phyloP scores from a whole-genome alignment of 2,888 invertebrate genomes.

The Julus scanicus region DNA sequence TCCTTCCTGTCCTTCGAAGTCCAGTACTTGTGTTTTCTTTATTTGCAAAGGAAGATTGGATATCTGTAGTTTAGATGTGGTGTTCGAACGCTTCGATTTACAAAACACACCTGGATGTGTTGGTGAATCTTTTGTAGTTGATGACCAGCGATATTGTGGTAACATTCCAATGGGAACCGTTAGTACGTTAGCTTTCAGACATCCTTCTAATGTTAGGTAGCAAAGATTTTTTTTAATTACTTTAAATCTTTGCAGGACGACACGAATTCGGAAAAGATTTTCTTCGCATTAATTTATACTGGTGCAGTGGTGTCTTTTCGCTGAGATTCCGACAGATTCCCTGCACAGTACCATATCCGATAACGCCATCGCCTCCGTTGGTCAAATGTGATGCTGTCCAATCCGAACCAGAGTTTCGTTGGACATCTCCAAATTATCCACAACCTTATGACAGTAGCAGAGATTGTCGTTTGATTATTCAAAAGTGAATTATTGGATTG shows the following conservation, averaged over 20 bases:
- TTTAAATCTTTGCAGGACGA: background rate
- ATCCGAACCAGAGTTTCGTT: background rate
- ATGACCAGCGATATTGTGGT: slow-evolving; percentile 44
- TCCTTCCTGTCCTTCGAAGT: background rate
- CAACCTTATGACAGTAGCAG: background rate
- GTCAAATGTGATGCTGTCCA: slow-evolving; percentile 3
- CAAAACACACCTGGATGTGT: background rate
- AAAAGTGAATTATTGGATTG: slow-evolving; percentile 34
- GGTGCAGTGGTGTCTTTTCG: background rate
- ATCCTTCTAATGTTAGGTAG: background rate
- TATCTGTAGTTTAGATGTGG: slow-evolving; percentile 48
- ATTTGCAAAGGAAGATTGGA: background rate
- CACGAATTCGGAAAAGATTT: background rate
- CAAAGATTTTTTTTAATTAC: background rate
- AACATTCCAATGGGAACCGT: slow-evolving; percentile 39
- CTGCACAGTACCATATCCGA: background rate
- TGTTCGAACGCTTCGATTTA: slow-evolving; percentile 7
- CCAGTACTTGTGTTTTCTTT: background rate
- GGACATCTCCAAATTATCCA: slow-evolving; percentile 47
- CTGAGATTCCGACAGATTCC: slow-evolving; percentile 9
- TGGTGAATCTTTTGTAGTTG: slow-evolving; percentile 39
- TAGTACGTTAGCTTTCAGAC: background rate
- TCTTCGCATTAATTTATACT: background rate
- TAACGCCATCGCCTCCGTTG: background rate
- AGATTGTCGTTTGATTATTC: slow-evolving; percentile 41